Evolutionary conservation across 64 coral and sea anemone species (phyloP), one percentile per base, ranked within the genome.

Genomic region (Stylophora pistillata): DNA sequence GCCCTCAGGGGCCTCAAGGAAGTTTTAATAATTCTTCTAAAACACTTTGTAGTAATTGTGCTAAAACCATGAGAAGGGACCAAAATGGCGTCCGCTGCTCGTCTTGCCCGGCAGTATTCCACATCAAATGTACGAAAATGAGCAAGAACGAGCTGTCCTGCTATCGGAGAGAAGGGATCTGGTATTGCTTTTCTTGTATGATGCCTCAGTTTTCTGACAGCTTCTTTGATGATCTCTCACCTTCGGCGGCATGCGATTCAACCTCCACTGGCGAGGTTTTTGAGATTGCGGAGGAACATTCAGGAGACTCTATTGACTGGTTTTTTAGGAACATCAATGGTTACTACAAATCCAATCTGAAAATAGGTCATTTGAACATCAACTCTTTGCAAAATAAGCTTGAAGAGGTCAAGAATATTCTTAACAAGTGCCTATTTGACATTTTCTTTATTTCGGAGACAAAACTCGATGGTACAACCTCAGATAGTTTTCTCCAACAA

Each of bases 371-470:
- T 47, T 34, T 89, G 23, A 76, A 88, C 21, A 76, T 88, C 86
- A 88, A 77, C 32, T 88, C 71, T 23, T 73, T 88, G 55, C 71
- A 20, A 75, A 88, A 88, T 58, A 88, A 88, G 26, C 30, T 89
- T 11, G 75, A 89, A 20, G 87, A 89, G 54, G 87, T 89, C 9
- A 89, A 89, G 65, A 61, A 41, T 41, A 41, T 41, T 41, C 37
- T 41, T 41, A 41, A 41, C 37, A 41, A 41, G 37, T 41, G 37
- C 61, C 31, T 90, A 56, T 90, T 90, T 61, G 88, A 90, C 88
- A 90, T 90, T 13, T 53, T 90, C 25, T 82, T 82, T 82, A 83
- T 90, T 72, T 64, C 78, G 11, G 78, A 91, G 59, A 74, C 78
- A 4, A 83, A 88, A 59, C 58, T 76, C 86, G 55, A 88, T 58